Base-by-base conservation (phyloP, 2,797 vertebrate species). In the Acipenser ruthenus region DNA sequence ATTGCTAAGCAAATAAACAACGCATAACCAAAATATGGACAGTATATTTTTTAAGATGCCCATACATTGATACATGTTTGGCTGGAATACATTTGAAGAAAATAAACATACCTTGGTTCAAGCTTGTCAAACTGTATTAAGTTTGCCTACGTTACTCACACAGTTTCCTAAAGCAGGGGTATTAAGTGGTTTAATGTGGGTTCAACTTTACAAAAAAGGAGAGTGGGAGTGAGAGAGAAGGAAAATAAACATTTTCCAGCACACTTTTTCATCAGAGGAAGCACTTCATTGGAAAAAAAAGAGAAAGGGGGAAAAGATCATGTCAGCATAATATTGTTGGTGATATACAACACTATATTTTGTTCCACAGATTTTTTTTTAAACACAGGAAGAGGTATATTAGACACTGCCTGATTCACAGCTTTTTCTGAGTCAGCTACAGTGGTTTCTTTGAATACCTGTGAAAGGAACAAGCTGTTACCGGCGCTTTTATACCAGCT, bases 191-290 rank as follows among this genome's bases (percentile, higher is more conserved):
- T 69, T 80, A 83, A 86, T 75, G 74, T 68, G 67, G 68, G 60
- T 79, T 85, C 71, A 74, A 80, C 79, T 80, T 79, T 37, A 37
- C 23, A 37, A 73, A 80, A 86, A 86, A 74, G 71, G 74, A 76
- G 59, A 62, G 62, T 62, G 69, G 60, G 77, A 37, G 23, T 37
- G 23, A 37, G 58, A 76, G 76, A 63, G 62, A 68, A 74, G 74
- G 72, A 82, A 88, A 90, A 90, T 75, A 87, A 88, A 79, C 75
- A 79, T 78, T 73, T 68, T 77, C 64, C 48, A 78, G 80, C 73
- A 72, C 49, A 74, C 69, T 76, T 83, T 84, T 85, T 82, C 77
- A 79, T 74, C 72, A 67, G 75, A 80, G 71, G 64, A 72, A 85
- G 75, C 68, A 73, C 78, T 85, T 83, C 73, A 64, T 62, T 67